A percentile compares a stretch with the other conserved stretches of the same genome.
Conservation (phyloP, 2,113 vertebrate genomes). For the Fregetta grallaria region DNA sequence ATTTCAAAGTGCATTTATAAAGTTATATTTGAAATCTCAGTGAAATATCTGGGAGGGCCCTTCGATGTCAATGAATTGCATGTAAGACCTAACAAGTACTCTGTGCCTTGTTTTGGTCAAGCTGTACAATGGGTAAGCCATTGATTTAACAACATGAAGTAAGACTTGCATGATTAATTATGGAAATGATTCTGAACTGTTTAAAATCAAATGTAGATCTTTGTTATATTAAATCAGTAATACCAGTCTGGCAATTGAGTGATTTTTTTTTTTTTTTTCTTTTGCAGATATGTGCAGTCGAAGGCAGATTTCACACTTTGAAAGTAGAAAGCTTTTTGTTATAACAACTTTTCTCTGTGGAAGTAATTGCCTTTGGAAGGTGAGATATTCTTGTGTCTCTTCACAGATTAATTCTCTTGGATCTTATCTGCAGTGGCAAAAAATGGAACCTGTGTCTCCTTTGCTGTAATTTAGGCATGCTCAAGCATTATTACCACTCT, state of each 20-base stretch:
- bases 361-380: constrained; percentile 46
- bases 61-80: not conserved
- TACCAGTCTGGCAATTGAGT: not conserved
- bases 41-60: not conserved
- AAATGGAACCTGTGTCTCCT: not conserved
- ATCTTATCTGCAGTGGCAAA: not conserved
- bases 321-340: constrained; percentile 35
- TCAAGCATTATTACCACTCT: not conserved
- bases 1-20: not conserved
- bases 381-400: constrained; percentile 11
- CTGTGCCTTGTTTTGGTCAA: not conserved
- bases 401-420: constrained; percentile 18
- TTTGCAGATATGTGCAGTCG: not conserved
- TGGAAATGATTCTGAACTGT: not conserved
- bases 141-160: not conserved
- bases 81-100: not conserved
- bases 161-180: not conserved
- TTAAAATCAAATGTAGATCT: not conserved
- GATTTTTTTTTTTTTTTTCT: not conserved
- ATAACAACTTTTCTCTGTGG: constrained; percentile 7
- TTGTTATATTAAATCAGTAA: not conserved
- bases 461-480: not conserved
- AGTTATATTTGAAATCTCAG: not conserved
- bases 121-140: not conserved
- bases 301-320: constrained; percentile 1